Evolutionary conservation across 2,797 vertebrate genomes (phyloP), one percentile per base, ranked within the genome.

Genomic region (Rhinatrema bivittatum): DNA sequence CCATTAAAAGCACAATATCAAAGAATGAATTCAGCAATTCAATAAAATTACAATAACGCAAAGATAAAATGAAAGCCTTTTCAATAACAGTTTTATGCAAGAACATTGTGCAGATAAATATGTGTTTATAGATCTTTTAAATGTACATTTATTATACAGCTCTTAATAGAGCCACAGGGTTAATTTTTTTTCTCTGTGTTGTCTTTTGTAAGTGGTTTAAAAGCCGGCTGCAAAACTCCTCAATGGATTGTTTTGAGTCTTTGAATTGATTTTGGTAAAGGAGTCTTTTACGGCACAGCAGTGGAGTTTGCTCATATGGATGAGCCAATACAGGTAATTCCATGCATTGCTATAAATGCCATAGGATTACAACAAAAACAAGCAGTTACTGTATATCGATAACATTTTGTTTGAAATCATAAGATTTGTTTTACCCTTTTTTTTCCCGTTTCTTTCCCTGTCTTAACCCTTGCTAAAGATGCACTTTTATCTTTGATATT

Each of bases 1-100:
- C 79, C 80, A 84, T 86, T 86, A 85, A 87, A 87, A 85, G n/a
- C 74, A 82, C 81, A 82, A 85, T 86, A 85, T 87, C 81, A 87
- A 86, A 85, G 84, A 87, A 81, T 79, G 84, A 84, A 85, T 87
- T n/a, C 87, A 86, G 84, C 82, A 86, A 87, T 86, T 85, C 82
- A 82, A 85, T 86, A 85, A 85, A 86, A 87, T 85, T 85, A 87
- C 82, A 85, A 85, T 84, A 85, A 84, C 76, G 76, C 81, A 74
- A 81, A 84, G 80, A 84, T 85, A 84, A 86, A 85, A 81, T 75
- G 78, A 81, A 80, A 83, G 75, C 70, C 81, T 79, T 83, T 82
- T 84, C 82, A 86, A 82, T 85, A 86, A 84, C 80, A 70, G 76
- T 82, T 86, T 86, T 84, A 86, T 86, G 79, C 79, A 77, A 79